phyloP scores from a whole-genome alignment of 2,113 vertebrate species.

The Antigone vipio region DNA sequence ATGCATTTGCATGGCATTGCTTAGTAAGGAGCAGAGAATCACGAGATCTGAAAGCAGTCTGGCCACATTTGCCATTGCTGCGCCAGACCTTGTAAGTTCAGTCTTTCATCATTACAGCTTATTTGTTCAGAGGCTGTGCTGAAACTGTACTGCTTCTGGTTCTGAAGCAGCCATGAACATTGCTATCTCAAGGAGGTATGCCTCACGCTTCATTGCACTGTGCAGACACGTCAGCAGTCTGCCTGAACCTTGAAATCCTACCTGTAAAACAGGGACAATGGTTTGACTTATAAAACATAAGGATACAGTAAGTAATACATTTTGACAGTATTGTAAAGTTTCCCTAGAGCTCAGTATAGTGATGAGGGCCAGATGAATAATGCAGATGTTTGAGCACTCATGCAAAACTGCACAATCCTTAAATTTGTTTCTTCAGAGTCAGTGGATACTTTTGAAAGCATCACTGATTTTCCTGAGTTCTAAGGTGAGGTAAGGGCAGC shows the following conservation, averaged over 20 bases:
- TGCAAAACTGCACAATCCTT: neutral
- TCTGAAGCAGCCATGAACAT: neutral
- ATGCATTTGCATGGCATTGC: accelerated
- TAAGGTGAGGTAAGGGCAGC: neutral
- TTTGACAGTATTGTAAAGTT: neutral
- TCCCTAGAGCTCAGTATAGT: neutral
- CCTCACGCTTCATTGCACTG: neutral
- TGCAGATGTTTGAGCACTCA: neutral
- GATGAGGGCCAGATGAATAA: neutral
- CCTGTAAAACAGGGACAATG: neutral
- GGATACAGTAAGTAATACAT: neutral
- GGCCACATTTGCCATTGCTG: neutral
- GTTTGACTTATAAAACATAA: neutral
- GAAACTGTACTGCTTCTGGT: neutral
- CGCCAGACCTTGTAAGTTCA: neutral
- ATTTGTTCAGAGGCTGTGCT: neutral
- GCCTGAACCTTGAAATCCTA: neutral
- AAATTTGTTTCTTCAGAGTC: neutral
- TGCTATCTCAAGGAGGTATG: neutral
- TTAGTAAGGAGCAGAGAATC: neutral
- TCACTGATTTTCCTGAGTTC: neutral
- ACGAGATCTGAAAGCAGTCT: neutral
- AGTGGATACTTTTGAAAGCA: neutral
- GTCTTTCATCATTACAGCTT: neutral
- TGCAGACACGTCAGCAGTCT: neutral